Evolutionary conservation across 2,113 vertebrate species (phyloP), one percentile per base, ranked within the genome.

Genomic region (Clarias macrocephalus): DNA sequence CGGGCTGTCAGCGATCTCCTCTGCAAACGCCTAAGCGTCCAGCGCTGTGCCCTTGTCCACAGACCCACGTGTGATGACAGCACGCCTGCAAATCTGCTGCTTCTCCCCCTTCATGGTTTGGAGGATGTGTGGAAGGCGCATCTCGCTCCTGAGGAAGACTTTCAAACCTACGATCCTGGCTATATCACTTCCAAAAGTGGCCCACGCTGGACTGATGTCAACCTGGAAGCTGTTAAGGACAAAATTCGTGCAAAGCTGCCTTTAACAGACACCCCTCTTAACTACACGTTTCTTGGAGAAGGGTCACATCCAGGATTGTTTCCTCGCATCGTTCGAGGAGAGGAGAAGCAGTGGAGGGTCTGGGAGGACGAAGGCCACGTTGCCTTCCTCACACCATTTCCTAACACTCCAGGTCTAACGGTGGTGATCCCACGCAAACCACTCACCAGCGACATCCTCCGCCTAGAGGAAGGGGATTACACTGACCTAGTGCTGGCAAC

Each of bases 351-450:
- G 62, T 96, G 95, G 95, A 89, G 95, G 0, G 91, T 96, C 21
- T 96, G 95, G 95, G 95, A 96, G 54, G 93, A 95, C 9, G 76
- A 91, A 5, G 77, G 62, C 0, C 95, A 96, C 0, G 91, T 96
- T 52, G 94, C 95, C 10, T 94, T 96, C 65, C 95, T 96, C 88
- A 96, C 95, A 0, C 95, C 95, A 3, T 96, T 95, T 54, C 95
- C 95, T 62, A 95, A 95, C 89, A 88, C 93, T 0, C 95, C 95
- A 0, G 95, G 95, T 11, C 89, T 95, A 23, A 91, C 95, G 0
- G 94, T 95, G 72, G 81, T 96, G 37, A 91, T 95, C 16, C 95
- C 95, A 8, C 93, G 95, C 6, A 93, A 88, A 81, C 95, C 95
- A 7, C 85, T 95, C 76, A 91, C 94, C 85, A 95, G 95, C 0